A percentile compares a stretch with the other conserved stretches of the same genome.
Conservation (phyloP, 2,797 vertebrate genomes). For the Graptemys geographica region DNA sequence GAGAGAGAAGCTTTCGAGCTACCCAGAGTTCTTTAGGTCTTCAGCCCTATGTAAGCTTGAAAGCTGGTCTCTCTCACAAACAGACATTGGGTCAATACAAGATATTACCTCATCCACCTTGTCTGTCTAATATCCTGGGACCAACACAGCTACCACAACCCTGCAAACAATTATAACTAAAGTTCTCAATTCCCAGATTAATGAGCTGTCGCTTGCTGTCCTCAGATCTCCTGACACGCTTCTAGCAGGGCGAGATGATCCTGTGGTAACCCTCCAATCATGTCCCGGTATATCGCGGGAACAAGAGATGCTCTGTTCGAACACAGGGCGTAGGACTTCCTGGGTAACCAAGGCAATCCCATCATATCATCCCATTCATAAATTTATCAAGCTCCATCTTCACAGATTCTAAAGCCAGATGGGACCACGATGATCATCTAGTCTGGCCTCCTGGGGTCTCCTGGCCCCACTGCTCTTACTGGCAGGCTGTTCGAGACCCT, state of each 20-base stretch:
- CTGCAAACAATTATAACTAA: constrained; percentile 33
- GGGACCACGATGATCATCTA: not conserved
- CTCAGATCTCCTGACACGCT: not conserved
- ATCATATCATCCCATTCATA: not conserved
- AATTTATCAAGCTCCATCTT: not conserved
- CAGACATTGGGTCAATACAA: not conserved
- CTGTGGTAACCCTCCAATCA: constrained; percentile 18
- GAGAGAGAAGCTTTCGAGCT: not conserved
- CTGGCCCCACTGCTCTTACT: not conserved
- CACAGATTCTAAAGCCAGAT: not conserved
- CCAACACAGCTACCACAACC: not conserved
- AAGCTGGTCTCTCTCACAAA: not conserved
- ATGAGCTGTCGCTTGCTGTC: constrained; percentile 20
- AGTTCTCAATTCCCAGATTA: constrained; percentile 47
- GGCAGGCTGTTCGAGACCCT: not conserved
- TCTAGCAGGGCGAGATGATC: not conserved
- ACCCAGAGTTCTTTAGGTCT: not conserved
- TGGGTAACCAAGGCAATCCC: not conserved
- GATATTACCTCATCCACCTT: not conserved
- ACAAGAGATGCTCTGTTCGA: not conserved
- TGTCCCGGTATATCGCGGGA: not conserved
- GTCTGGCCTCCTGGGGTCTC: not conserved
- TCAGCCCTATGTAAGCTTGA: not conserved
- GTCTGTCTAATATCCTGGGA: not conserved
- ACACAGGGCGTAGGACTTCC: not conserved